phyloP scores from a whole-genome alignment of 2,797 vertebrate species.

The Carapus acus region DNA sequence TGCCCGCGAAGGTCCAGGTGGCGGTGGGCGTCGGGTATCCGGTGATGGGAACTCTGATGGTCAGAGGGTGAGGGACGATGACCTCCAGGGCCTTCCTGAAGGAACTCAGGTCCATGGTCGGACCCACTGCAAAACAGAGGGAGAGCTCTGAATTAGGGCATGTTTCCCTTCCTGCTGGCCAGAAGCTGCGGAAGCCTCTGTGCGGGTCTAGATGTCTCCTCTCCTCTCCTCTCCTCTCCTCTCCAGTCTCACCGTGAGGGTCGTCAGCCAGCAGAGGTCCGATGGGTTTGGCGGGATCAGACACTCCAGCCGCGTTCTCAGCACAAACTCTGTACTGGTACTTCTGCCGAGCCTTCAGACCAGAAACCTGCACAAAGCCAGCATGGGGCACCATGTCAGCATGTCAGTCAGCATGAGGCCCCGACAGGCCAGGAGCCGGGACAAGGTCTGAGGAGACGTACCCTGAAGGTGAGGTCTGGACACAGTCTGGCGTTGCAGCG shows the following conservation, averaged over 20 bases:
- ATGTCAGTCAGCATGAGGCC: neutral
- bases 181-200: too few relatives aligned
- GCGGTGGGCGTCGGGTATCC: conserved; percentile 87
- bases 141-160: neutral
- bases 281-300: conserved; percentile 85
- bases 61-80: conserved; percentile 87
- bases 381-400: too few relatives aligned
- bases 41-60: conserved; percentile 86
- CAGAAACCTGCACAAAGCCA: conserved; percentile 90
- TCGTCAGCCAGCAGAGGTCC: conserved; percentile 93
- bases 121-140: conserved; percentile 71
- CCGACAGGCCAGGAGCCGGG: neutral
- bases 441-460: conserved; percentile 42
- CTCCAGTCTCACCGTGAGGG: conserved; percentile 72
- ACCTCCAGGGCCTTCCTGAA: conserved; percentile 95
- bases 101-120: conserved; percentile 86
- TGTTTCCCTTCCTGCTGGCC: too few relatives aligned
- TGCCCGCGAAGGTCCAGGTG: conserved; percentile 85
- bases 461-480: conserved; percentile 86
- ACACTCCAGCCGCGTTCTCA: conserved; percentile 93
- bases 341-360: conserved; percentile 82
- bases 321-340: conserved; percentile 93
- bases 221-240: too few relatives aligned
- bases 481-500: conserved; percentile 88
- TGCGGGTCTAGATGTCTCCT: too few relatives aligned